Evolutionary conservation across 2,888 invertebrate species (phyloP).

Genomic region (Drosophila helvetica): DNA sequence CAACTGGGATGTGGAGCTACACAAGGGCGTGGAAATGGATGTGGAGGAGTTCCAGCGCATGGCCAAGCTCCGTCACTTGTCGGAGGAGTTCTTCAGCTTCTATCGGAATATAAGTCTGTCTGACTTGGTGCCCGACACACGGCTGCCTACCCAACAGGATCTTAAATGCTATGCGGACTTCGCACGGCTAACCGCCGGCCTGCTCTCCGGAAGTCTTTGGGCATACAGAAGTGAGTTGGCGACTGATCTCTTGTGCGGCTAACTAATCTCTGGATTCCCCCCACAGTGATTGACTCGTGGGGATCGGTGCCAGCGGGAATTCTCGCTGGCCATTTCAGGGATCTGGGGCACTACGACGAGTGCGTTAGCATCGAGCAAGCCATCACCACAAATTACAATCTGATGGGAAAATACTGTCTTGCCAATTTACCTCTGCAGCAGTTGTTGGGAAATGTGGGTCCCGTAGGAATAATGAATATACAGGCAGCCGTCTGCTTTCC

Average conservation of each 20-base stretch:
- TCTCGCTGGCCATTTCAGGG: constrained; percentile 75
- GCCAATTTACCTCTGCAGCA: constrained; percentile 34
- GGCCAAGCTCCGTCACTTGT: constrained; percentile 12
- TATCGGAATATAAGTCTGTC: constrained; percentile 31
- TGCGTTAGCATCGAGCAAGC: constrained; percentile 75
- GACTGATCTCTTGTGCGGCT: no score
- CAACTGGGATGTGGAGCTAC: background rate
- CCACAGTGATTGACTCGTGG: constrained; percentile 83
- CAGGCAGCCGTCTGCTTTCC: constrained; percentile 71
- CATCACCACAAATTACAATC: background rate
- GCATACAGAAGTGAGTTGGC: constrained; percentile 42
- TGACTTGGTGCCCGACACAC: constrained; percentile 11
- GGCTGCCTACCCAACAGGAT: constrained; percentile 35
- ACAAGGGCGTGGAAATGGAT: constrained; percentile 11
- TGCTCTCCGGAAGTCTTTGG: constrained; percentile 42
- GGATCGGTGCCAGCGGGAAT: constrained; percentile 83
- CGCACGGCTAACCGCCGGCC: constrained; percentile 24
- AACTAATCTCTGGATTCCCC: rapidly evolving
- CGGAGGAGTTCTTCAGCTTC: constrained; percentile 16
- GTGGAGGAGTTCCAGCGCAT: constrained; percentile 25
- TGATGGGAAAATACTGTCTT: constrained; percentile 61
- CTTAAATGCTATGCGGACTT: constrained; percentile 51
- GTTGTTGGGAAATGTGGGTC: constrained; percentile 7
- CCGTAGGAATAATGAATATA: constrained; percentile 1
- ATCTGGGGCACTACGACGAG: constrained; percentile 83